Evolutionary conservation across 2,888 invertebrate genomes (phyloP), one percentile per base, ranked within the genome.

Genomic region (Patella pellucida): DNA sequence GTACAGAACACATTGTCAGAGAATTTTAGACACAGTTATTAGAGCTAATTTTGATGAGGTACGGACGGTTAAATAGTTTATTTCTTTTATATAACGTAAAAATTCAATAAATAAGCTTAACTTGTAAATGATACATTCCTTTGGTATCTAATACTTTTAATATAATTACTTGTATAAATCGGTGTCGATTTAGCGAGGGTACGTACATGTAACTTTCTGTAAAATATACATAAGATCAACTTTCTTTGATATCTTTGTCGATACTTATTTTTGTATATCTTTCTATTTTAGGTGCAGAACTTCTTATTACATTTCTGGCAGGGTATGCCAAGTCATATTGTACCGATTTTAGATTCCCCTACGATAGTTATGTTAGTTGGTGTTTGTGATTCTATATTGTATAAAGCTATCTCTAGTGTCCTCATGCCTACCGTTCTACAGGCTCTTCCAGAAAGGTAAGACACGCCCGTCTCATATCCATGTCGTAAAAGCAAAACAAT

Each of bases 1-100:
- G 92, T 92, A 92, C 82, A 84, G 91, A 67, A 91, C 92, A 0
- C 92, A 92, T 79, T 92, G 92, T 76, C 92, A 92, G 80, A 82
- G 92, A 56, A 90, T 92, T 23, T 85, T 92, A 69, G 92, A 92
- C 80, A 91, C 92, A 0, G 91, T 92, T 31, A 90, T 92, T 72
- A 81, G 92, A 71, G 92, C 91, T 23, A 91, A 90, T 83, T 92
- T 92, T 84, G 91, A 92, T 71, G 92, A 92, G 88, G 92, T 91
- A 78, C 67, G 78, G 41, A 1, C 41, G 4, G 4, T 5, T 41
- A 41, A 41, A 9, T 2, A 4, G 9, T 41, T 9, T 41, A 3
- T 41, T 0, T 41, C 0, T 31, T 41, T 41, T 7, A 41, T 41
- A 41, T 41, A 41, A 41, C 41, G 41, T 41, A 41, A 41, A 41